These are phyloP conservation scores for Bugulina stolonifera DNA, from an alignment of 2,888 invertebrate species.

Conservation along the genomic window DNA sequence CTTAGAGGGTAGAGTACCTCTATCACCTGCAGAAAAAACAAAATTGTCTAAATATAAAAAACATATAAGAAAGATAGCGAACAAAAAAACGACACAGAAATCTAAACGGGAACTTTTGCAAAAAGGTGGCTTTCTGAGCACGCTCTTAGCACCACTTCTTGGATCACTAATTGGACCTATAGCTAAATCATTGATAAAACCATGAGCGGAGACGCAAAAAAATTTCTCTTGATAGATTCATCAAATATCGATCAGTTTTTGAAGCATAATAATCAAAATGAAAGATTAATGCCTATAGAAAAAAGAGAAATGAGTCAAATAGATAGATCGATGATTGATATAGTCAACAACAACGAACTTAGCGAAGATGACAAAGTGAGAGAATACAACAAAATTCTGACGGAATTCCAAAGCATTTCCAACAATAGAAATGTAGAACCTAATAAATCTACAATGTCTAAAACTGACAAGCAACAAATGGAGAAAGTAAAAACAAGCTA, in stretches of 20 bases:
- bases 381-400: not conserved
- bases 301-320: not conserved
- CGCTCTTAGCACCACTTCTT: not conserved
- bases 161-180: not conserved
- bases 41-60: not conserved
- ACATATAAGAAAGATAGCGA: slow-evolving; percentile 1
- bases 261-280: not conserved
- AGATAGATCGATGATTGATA: not conserved
- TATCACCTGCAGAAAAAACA: not conserved
- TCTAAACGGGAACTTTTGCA: not conserved
- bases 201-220: slow-evolving; percentile 6
- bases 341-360: not conserved
- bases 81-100: not conserved
- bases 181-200: not conserved
- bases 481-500: not conserved
- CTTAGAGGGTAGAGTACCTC: not conserved
- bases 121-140: slow-evolving; percentile 7
- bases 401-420: not conserved
- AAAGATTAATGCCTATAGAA: not conserved
- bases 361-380: not conserved
- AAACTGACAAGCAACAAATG: not conserved
- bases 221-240: not conserved
- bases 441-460: not conserved
- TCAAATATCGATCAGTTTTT: slow-evolving; percentile 9
- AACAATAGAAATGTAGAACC: not conserved